Percentiles rank a stretch among this genome's conserved stretches.
These are phyloP conservation scores for Leucophora obtusa DNA, from an alignment of 2,888 invertebrate genomes.

Conservation along the genomic window DNA sequence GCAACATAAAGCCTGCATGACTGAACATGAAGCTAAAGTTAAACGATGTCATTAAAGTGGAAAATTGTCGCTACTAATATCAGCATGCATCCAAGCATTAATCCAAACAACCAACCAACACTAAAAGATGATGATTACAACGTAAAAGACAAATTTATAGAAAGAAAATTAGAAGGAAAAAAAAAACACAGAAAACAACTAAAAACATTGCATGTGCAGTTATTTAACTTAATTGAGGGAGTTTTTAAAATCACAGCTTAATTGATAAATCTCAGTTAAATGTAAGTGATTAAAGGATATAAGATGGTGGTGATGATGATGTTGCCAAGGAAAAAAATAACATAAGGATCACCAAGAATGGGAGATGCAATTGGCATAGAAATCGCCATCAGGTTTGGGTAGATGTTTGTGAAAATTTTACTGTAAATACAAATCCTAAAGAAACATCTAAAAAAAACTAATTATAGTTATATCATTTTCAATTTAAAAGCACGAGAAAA, in stretches of 20 bases:
- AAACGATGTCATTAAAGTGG: constrained; percentile 36
- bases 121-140: constrained; percentile 47
- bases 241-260: constrained; percentile 56
- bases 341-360: background rate
- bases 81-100: background rate
- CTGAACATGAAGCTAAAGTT: constrained; percentile 29
- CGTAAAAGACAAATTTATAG: constrained; percentile 54
- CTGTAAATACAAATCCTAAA: background rate
- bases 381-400: background rate
- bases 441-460: background rate
- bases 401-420: background rate
- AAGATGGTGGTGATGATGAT: background rate
- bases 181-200: background rate
- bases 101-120: constrained; percentile 13
- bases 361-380: background rate
- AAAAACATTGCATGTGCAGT: constrained; percentile 24
- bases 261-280: constrained; percentile 58
- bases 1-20: constrained; percentile 29
- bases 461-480: background rate
- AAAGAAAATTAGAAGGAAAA: constrained; percentile 17
- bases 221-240: constrained; percentile 35
- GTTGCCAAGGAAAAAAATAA: background rate
- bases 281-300: constrained; percentile 42
- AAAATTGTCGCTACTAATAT: constrained; percentile 49
- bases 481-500: background rate